Evolutionary conservation across 2,888 invertebrate species (phyloP), one percentile per base, ranked within the genome.

Genomic region (Plebejus anna): DNA sequence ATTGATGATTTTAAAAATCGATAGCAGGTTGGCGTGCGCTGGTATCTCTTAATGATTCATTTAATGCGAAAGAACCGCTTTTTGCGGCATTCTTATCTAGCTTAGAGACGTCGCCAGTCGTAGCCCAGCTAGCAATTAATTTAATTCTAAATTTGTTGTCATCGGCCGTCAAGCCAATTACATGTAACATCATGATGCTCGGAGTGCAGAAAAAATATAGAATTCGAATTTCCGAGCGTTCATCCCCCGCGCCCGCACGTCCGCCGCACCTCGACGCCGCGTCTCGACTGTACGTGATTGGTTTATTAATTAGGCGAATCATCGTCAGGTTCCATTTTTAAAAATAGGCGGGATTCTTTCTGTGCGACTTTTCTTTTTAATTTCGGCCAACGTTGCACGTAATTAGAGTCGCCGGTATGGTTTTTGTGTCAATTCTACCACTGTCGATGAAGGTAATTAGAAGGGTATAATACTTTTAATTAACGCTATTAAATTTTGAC

Each of bases 281-380:
- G 92, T 91, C 94, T 90, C 92, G 90, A 90, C 88, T 91, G 92
- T 92, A 93, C 94, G 94, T 94, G 94, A 94, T 94, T 94, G 94
- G 94, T 92, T 94, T 94, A 93, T 93, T 93, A 94, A 94, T 94
- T 94, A 94, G 92, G 90, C 92, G 93, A 93, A 92, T 94, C 92
- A 93, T 92, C 92, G 83, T 83, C 84, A 82, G 84, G 84, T 85
- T 85, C 85, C 85, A 85, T 93, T 94, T 94, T 94, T 91, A 92
- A 94, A 93, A 93, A 94, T 94, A 94, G 93, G 92, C 92, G 92
- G 93, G 93, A 94, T 94, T 92, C 92, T 92, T 93, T 85, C 87
- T 88, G 88, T 89, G 89, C 85, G 86, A 90, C 85, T 93, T 93
- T 92, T 93, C 91, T 91, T 92, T 93, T 92, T 90, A 92, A 93